Evolutionary conservation across 2,797 vertebrate species (phyloP).

Genomic region (Lepus oiostolus): DNA sequence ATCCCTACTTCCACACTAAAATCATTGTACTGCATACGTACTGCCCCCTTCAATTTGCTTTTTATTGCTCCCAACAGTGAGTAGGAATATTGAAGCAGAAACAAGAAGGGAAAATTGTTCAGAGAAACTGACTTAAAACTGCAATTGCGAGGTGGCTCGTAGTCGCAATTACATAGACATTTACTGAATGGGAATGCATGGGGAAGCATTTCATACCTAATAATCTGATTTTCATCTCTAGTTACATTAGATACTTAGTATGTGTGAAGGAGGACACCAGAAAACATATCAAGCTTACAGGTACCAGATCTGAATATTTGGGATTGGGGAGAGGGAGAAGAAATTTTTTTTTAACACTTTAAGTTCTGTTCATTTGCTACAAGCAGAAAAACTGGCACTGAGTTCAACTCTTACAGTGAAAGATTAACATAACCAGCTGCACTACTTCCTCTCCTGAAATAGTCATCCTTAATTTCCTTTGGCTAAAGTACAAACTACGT

Average conservation of each 20-base stretch:
- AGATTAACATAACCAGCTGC: conserved; percentile 71
- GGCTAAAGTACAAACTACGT: conserved; percentile 69
- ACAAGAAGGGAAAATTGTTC: background rate
- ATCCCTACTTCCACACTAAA: background rate
- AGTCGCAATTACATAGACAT: background rate
- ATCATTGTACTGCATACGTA: background rate
- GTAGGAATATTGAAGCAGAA: conserved; percentile 44
- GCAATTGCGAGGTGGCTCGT: conserved; percentile 20
- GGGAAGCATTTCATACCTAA: conserved; percentile 55
- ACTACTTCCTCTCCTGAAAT: conserved; percentile 74
- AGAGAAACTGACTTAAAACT: conserved; percentile 8
- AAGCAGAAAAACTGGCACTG: conserved; percentile 59
- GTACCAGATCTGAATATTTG: conserved; percentile 12
- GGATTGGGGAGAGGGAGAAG: no score
- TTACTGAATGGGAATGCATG: conserved; percentile 37
- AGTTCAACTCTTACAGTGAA: conserved; percentile 43
- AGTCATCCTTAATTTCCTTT: conserved; percentile 79
- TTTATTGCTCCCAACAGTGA: conserved; percentile 23
- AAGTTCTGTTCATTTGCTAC: conserved; percentile 65
- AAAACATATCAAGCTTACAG: conserved; percentile 66
- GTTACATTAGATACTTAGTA: conserved; percentile 61
- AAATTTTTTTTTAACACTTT: conserved; percentile 65
- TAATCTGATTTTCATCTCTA: conserved; percentile 65
- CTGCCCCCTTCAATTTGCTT: background rate
- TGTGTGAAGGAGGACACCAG: conserved; percentile 52